Evolutionary conservation across 2,888 invertebrate species (phyloP).

Genomic region (Anthrax anthrax): DNA sequence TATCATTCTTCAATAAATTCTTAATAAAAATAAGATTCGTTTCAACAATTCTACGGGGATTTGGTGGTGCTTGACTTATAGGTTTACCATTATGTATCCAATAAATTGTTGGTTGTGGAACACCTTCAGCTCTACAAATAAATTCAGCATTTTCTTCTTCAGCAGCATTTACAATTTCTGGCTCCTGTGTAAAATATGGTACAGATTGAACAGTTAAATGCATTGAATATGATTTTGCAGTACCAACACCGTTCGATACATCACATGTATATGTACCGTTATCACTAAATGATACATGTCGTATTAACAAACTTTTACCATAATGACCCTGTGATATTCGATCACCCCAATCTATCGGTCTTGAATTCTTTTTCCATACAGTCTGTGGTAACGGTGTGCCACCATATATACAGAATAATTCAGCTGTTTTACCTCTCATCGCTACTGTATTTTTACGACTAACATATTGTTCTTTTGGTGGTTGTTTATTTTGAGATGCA

Average conservation of each 20-base stretch:
- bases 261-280: conserved; percentile 88
- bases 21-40: conserved; percentile 63
- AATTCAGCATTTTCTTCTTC: conserved; percentile 84
- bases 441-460: conserved; percentile 79
- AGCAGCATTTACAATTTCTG: conserved; percentile 71
- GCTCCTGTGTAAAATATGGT: conserved; percentile 84
- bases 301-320: conserved; percentile 84
- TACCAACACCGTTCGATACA: conserved; percentile 80
- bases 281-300: conserved; percentile 75
- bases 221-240: conserved; percentile 73
- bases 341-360: conserved; percentile 51
- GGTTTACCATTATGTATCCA: conserved; percentile 96
- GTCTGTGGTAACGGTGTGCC: conserved; percentile 93
- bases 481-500: conserved; percentile 61
- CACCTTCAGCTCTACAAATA: conserved; percentile 75
- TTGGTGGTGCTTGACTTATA: conserved; percentile 53
- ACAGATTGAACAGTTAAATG: conserved; percentile 62
- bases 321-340: conserved; percentile 76
- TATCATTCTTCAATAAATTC: conserved; percentile 71
- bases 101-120: conserved; percentile 78
- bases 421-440: conserved; percentile 64
- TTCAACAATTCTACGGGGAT: conserved; percentile 53
- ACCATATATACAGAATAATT: conserved; percentile 89
- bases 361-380: conserved; percentile 77
- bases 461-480: conserved; percentile 67